Evolutionary conservation across 2,888 invertebrate species (phyloP).

Genomic region (Pocota personata): DNA sequence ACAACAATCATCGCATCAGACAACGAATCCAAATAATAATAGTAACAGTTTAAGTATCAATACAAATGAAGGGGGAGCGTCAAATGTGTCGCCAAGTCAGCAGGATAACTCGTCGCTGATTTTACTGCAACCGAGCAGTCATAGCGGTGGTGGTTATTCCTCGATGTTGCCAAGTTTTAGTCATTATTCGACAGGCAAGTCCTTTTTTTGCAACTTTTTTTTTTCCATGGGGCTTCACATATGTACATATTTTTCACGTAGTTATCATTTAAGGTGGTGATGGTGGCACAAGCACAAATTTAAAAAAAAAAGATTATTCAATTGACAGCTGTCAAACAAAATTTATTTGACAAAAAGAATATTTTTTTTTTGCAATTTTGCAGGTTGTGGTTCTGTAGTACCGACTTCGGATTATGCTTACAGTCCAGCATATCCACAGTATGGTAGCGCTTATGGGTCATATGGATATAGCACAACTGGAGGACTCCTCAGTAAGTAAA

Average conservation of each 20-base stretch:
- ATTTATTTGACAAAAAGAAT: background rate
- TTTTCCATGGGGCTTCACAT: slow-evolving; percentile 15
- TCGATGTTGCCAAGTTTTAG: slow-evolving; percentile 88
- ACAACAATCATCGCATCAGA: slow-evolving; percentile 78
- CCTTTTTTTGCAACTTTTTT: slow-evolving; percentile 26
- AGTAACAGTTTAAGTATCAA: slow-evolving; percentile 66
- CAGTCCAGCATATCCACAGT: slow-evolving; percentile 87
- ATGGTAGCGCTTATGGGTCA: slow-evolving; percentile 84
- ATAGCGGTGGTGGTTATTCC: slow-evolving; percentile 82
- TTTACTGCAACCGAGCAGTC: slow-evolving; percentile 85
- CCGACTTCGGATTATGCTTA: slow-evolving; percentile 88
- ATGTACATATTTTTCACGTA: background rate
- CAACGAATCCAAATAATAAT: slow-evolving; percentile 71
- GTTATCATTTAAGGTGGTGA: slow-evolving; percentile 43
- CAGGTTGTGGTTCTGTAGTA: slow-evolving; percentile 86
- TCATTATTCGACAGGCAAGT: slow-evolving; percentile 87
- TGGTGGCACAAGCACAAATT: slow-evolving; percentile 44
- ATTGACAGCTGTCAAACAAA: background rate
- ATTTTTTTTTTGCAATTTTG: slow-evolving; percentile 28
- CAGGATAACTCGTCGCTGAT: slow-evolving; percentile 79
- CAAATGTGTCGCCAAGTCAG: slow-evolving; percentile 77
- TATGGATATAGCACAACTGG: slow-evolving; percentile 87
- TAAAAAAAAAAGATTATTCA: background rate
- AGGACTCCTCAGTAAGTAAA: slow-evolving; percentile 86
- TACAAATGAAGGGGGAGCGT: slow-evolving; percentile 65